Evolutionary conservation across 2,888 invertebrate genomes (phyloP).

Genomic region (Timema podura): DNA sequence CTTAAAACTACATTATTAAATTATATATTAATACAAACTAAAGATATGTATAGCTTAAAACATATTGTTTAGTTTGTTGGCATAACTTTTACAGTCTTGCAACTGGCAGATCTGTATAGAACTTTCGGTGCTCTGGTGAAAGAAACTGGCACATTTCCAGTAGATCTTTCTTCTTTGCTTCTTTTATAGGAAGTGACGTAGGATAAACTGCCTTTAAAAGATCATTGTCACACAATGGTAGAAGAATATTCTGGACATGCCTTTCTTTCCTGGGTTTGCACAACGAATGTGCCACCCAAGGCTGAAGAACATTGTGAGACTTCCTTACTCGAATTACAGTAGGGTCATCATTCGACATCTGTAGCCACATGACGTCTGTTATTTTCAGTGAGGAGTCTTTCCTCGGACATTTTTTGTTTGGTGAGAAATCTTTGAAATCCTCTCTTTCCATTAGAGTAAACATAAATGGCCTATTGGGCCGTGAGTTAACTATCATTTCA

Average conservation of each 20-base stretch:
- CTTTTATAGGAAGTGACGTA: background rate
- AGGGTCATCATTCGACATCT: no score
- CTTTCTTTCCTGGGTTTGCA: background rate
- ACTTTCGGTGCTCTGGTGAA: no score
- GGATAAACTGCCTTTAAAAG: background rate
- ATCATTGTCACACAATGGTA: background rate
- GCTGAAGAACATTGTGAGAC: slow-evolving; percentile 5
- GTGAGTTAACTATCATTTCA: background rate
- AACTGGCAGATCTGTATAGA: no score
- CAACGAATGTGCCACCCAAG: background rate
- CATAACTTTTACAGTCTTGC: no score
- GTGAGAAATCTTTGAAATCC: background rate
- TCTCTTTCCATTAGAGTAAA: background rate
- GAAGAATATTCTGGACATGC: background rate
- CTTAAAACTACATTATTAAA: no score
- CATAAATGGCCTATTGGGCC: background rate
- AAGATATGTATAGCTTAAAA: no score
- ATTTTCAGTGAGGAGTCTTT: background rate
- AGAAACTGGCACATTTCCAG: background rate
- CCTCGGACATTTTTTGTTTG: background rate
- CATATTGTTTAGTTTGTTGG: no score
- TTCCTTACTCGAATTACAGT: no score
- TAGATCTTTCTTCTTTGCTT: background rate
- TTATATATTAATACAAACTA: no score
- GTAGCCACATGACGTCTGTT: no score